Base-by-base conservation (phyloP, 2,888 invertebrate genomes). In the Gryllus longicercus region DNA sequence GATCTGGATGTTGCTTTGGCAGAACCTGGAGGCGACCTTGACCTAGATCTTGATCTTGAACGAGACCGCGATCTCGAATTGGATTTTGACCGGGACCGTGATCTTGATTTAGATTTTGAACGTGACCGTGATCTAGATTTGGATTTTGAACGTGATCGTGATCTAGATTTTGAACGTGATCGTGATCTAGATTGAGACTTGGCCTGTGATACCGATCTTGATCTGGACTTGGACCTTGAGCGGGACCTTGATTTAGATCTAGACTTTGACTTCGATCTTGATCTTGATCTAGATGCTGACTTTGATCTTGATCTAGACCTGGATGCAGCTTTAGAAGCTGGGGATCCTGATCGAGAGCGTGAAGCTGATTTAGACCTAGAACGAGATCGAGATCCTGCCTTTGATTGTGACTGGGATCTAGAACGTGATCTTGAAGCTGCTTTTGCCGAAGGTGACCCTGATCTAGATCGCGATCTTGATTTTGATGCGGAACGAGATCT, bases 141-240 rank as follows among this genome's bases (percentile, higher is more conserved):
- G 51, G 84, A 83, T 49, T 82, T 80, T 8, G 84, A 83, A 78
- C 83, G 81, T 38, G 85, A 85, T n/a, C 83, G 82, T 3, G 85
- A 87, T 77, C 82, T 83, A 51, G 86, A 87, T 23, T 82, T 83
- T 11, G 85, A 87, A 21, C 84, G 85, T 2, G 87, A 86, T 78
- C 85, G 85, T 74, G 86, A 85, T 74, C 85, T 85, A 12, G 87
- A 87, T 2, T 84, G 83, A 11, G 86, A 85, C 76, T 82, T 78
- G 18, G 83, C 76, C 16, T 51, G 81, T 74, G 81, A 81, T n/a
- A 77, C 78, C 18, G 86, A 86, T 51, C 84, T 83, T 18, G 86
- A 85, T 80, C 84, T 82, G 23, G 82, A 78, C 51, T 84, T 83
- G 50, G 84, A 81, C 10, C 84, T 84, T 79, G 84, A 76, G 14